These are phyloP conservation scores for Blennius ocellaris DNA, from an alignment of 2,113 vertebrate species.

Conservation along the genomic window DNA sequence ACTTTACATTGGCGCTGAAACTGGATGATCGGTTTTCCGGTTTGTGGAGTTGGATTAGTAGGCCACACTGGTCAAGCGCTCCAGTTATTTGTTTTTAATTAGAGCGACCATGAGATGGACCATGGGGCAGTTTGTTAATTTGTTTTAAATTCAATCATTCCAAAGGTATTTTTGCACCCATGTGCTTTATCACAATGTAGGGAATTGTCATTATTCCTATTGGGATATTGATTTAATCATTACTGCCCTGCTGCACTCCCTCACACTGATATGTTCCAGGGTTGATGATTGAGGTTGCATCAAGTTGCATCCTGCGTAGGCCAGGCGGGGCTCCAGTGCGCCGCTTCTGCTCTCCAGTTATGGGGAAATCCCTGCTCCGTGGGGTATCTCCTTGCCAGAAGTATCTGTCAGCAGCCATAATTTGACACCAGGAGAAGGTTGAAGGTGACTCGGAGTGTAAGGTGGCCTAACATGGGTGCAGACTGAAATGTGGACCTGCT, in stretches of 20 bases:
- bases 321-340: constrained; percentile 28
- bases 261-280: constrained; percentile 32
- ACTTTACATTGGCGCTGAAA: constrained; percentile 1
- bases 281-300: constrained; percentile 33
- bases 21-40: not conserved
- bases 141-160: not conserved
- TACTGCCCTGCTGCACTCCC: constrained; percentile 16
- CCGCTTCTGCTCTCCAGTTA: constrained; percentile 52
- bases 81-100: constrained; percentile 23
- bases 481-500: constrained; percentile 11
- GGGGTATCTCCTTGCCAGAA: constrained; percentile 68
- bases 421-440: constrained; percentile 75
- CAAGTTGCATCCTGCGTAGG: constrained; percentile 34
- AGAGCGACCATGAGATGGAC: not conserved
- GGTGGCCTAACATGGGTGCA: constrained; percentile 42
- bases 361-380: constrained; percentile 76
- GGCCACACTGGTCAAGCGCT: not conserved
- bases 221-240: constrained; percentile 15
- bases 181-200: not conserved
- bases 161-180: not conserved
- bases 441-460: constrained; percentile 68
- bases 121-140: not conserved
- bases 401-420: constrained; percentile 67
- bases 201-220: not conserved
- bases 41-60: constrained; percentile 1